These are phyloP conservation scores for Kradibia gibbosae DNA, from an alignment of 1,140 invertebrate genomes.

Conservation along the genomic window DNA sequence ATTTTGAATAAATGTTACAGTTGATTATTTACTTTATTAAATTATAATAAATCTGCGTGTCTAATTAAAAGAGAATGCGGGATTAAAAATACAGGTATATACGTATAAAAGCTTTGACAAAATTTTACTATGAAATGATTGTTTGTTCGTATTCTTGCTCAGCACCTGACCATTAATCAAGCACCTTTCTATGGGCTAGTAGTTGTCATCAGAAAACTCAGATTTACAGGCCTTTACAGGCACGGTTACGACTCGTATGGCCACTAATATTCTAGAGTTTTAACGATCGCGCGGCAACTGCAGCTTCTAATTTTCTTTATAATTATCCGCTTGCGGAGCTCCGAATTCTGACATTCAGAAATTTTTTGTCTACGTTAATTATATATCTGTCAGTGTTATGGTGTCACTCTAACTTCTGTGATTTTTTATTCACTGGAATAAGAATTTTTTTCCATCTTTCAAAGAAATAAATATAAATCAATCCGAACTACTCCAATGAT, in stretches of 20 bases:
- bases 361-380: conserved; percentile 14
- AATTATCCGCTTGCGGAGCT: conserved; percentile 1
- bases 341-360: conserved; percentile 29
- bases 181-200: not conserved
- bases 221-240: not conserved
- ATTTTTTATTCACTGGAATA: not conserved
- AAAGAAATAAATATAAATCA: not conserved
- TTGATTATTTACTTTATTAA: no score
- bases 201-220: conserved; percentile 16
- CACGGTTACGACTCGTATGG: not conserved
- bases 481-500: not conserved
- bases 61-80: not conserved
- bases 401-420: not conserved
- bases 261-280: not conserved
- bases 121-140: not conserved
- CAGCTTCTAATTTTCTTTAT: conserved; percentile 35
- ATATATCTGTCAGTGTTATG: not conserved
- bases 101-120: not conserved
- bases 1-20: no score
- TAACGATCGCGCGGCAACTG: conserved; percentile 33
- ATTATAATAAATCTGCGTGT: no score
- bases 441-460: not conserved
- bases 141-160: not conserved
- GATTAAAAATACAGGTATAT: not conserved
- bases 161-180: conserved; percentile 28